Conservation (phyloP, 2,797 vertebrate species). For the Falco naumanni region DNA sequence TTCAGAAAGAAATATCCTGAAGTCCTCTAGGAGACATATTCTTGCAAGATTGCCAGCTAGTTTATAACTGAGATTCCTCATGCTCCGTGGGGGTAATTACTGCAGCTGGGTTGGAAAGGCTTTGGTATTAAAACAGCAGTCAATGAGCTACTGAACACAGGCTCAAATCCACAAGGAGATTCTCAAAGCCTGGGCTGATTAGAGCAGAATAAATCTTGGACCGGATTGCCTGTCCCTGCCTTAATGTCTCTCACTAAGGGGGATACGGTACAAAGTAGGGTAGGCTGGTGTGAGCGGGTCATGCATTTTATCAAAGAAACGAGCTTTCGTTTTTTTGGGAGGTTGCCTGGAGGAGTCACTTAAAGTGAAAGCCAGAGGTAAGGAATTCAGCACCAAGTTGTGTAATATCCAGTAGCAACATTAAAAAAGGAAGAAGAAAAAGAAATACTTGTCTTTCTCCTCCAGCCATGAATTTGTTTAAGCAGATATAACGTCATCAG, state of each 20-base stretch:
- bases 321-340: conserved; percentile 10
- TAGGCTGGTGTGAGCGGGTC: background rate
- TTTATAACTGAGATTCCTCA: conserved; percentile 65
- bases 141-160: conserved; percentile 51
- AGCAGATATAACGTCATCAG: background rate
- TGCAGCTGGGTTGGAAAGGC: conserved; percentile 56
- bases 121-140: conserved; percentile 53
- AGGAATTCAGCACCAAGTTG: background rate
- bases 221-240: background rate
- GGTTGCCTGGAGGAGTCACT: background rate
- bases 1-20: conserved; percentile 49
- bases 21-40: conserved; percentile 65
- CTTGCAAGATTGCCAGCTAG: conserved; percentile 55
- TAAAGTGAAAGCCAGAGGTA: background rate
- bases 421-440: background rate
- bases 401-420: background rate
- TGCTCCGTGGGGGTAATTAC: conserved; percentile 53
- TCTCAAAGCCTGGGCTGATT: conserved; percentile 39
- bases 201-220: conserved; percentile 61
- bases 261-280: background rate
- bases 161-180: conserved; percentile 60
- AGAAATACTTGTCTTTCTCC: background rate
- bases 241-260: background rate
- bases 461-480: background rate
- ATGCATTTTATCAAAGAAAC: conserved; percentile 28